Base-by-base conservation (phyloP, 2,888 invertebrate species). In the Aphidius colemani region DNA sequence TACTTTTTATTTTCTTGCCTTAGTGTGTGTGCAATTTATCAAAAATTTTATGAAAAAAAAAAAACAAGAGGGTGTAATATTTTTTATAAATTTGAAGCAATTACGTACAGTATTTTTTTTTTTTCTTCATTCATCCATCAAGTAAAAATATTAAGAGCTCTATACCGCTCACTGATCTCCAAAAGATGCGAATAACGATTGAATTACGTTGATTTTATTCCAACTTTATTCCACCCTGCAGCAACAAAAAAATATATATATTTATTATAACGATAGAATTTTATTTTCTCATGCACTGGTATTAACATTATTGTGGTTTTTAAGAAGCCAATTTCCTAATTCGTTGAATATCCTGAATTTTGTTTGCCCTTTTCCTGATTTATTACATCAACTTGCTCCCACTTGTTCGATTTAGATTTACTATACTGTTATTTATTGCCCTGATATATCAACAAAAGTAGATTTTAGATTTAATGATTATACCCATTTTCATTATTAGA, bases 141-240 rank as follows among this genome's bases (percentile, higher is more conserved):
- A 11, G 61, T 57, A 66, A 70, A 68, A 68, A 66, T 30, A 5
- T 30, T 30, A 30, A 30, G 1, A 30, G 30, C 30, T 30, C 30
- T 30, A 30, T 30, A 30, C 30, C 30, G 64, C 66, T 70, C 72
- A 74, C 72, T 74, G 78, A 80, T 80, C 75, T 79, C 74, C 71
- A 71, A 49, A 76, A 79, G 79, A 79, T 77, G 69, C 64, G 75
- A 74, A 72, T 72, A 30, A 73, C 79, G 77, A 80, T 81, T 81
- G 80, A 82, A 77, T 81, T 80, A 82, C 78, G 81, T 77, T 80
- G 79, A 82, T 82, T 82, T 81, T 81, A 81, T 82, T 78, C 80
- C 67, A 10, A 72, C 70, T 70, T 74, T 77, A 76, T 78, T 75
- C 78, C 73, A 74, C 72, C 75, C 75, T 11, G 39, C 39, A 57